Evolutionary conservation across 2,113 vertebrate genomes (phyloP).

Genomic region (Myotis lucifugus): DNA sequence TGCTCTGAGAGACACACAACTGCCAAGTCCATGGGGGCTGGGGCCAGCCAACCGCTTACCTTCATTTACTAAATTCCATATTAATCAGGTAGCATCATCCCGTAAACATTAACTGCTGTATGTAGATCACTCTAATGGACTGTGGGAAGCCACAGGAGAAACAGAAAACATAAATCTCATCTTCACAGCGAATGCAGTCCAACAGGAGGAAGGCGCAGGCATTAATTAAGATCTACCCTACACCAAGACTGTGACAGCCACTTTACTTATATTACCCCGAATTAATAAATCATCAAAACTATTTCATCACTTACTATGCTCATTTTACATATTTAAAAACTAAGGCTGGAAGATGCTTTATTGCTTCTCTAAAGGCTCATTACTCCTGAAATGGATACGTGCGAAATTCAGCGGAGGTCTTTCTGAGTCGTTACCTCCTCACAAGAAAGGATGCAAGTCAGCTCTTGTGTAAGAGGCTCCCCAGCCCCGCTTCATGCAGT

Average conservation of each 20-base stretch:
- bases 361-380: not conserved
- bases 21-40: not conserved
- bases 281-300: not conserved
- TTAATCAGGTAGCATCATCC: not conserved
- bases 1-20: not conserved
- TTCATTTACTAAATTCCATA: conserved; percentile 4
- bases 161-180: not conserved
- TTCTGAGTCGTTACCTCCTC: not conserved
- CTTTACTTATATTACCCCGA: not conserved
- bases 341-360: not conserved
- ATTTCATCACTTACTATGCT: not conserved
- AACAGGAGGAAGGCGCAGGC: not conserved
- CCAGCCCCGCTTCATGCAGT: not conserved
- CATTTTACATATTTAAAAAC: not conserved
- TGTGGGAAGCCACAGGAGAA: not conserved
- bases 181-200: not conserved
- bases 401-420: not conserved
- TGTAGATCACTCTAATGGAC: not conserved
- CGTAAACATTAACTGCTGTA: not conserved
- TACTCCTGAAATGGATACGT: not conserved
- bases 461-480: too few relatives aligned
- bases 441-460: not conserved
- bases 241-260: not conserved
- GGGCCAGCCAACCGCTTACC: not conserved
- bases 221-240: not conserved